Conservation (phyloP, 92 coral and sea anemone species). For the Epizoanthus stellaris region DNA sequence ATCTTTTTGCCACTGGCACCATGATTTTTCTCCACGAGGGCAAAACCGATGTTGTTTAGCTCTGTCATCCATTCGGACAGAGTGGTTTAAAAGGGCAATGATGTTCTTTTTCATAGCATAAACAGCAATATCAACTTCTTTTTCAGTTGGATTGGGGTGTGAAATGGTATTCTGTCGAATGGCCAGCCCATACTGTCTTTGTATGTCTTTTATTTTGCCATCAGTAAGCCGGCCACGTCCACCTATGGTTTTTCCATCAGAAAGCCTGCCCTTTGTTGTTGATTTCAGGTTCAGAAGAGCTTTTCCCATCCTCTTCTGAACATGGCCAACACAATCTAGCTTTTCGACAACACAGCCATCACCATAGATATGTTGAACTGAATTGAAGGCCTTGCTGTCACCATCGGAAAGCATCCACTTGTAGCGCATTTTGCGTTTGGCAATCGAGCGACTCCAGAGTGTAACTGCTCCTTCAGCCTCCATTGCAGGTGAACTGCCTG, state of each 20-base stretch:
- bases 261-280: slow-evolving; percentile 55
- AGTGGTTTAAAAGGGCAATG: slow-evolving; percentile 25
- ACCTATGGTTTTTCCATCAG: not conserved
- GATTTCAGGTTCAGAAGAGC: slow-evolving; percentile 56
- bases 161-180: not conserved
- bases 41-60: slow-evolving; percentile 11
- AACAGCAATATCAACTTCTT: slow-evolving; percentile 24
- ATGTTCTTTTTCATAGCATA: not conserved
- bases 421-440: slow-evolving; percentile 54
- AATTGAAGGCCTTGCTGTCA: slow-evolving; percentile 63
- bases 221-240: slow-evolving; percentile 16
- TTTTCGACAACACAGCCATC: slow-evolving; percentile 50
- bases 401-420: slow-evolving; percentile 71
- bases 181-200: slow-evolving; percentile 38
- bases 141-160: slow-evolving; percentile 19
- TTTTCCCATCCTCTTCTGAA: slow-evolving; percentile 72
- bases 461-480: slow-evolving; percentile 52
- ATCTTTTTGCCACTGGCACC: slow-evolving; percentile 69
- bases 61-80: slow-evolving; percentile 13
- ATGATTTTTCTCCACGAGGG: slow-evolving; percentile 47
- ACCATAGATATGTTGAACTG: slow-evolving; percentile 48
- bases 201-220: slow-evolving; percentile 9
- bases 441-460: slow-evolving; percentile 63
- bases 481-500: slow-evolving; percentile 71
- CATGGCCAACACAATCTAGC: slow-evolving; percentile 62